These are phyloP conservation scores for Ptychadena robeensis DNA, from an alignment of 2,797 vertebrate genomes.

Conservation along the genomic window DNA sequence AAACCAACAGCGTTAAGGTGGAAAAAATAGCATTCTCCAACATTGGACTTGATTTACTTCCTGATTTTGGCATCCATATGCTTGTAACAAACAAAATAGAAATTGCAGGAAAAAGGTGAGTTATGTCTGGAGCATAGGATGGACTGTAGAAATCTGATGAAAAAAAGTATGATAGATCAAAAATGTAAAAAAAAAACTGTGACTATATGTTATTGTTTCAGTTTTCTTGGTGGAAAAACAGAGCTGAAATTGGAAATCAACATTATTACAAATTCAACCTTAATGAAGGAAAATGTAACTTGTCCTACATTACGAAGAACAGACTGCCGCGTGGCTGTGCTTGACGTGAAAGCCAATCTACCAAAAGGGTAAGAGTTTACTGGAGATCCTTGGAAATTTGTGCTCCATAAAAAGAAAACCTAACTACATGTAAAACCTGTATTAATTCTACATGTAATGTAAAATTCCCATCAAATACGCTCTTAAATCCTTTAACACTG, in stretches of 20 bases:
- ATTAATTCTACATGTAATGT: too few species aligned
- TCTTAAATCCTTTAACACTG: too few species aligned
- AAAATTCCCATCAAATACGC: too few species aligned
- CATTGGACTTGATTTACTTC: conserved; percentile 16
- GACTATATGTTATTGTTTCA: conserved; percentile 41
- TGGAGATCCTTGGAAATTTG: too few species aligned
- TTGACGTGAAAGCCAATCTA: conserved; percentile 62
- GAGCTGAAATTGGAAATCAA: conserved; percentile 61
- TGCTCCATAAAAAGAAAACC: too few species aligned
- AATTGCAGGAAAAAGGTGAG: conserved; percentile 52
- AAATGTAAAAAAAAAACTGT: too few species aligned
- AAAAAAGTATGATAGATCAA: not conserved
- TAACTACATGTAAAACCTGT: too few species aligned
- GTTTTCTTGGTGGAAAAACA: conserved; percentile 64
- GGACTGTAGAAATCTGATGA: not conserved
- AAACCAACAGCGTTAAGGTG: conserved; percentile 36
- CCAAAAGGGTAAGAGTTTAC: conserved; percentile 69
- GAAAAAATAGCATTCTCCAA: conserved; percentile 36
- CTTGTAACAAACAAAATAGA: conserved; percentile 51
- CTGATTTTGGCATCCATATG: conserved; percentile 22
- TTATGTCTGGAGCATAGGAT: not conserved
- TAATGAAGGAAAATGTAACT: not conserved
- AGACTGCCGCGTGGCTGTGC: conserved; percentile 50
- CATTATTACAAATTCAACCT: conserved; percentile 37
- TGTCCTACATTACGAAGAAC: not conserved